These are phyloP conservation scores for Oxyruncus cristatus DNA, from an alignment of 2,113 vertebrate genomes.

Conservation along the genomic window DNA sequence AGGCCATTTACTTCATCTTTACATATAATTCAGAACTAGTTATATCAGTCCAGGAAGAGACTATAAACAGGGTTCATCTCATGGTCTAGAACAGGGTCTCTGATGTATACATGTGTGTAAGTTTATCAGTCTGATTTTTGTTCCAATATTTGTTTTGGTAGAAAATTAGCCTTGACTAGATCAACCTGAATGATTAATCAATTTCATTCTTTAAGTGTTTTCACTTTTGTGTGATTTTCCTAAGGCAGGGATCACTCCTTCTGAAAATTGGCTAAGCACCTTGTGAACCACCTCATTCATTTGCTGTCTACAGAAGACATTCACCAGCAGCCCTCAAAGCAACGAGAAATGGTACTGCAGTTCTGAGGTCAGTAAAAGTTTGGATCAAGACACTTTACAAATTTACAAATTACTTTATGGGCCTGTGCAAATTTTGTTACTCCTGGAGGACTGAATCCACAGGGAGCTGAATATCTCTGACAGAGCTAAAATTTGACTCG, in stretches of 20 bases:
- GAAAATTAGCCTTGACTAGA: constrained; percentile 8
- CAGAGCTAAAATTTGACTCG: neutral
- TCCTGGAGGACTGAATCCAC: neutral
- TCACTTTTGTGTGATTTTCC: constrained; percentile 8
- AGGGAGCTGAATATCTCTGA: neutral
- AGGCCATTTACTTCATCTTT: neutral
- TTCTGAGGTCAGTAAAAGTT: neutral
- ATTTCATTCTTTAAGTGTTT: neutral
- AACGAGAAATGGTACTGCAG: neutral
- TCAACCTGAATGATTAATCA: neutral
- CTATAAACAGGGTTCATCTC: neutral
- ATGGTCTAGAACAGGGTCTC: neutral
- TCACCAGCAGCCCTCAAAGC: neutral
- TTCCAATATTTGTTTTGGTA: neutral
- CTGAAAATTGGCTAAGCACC: constrained; percentile 8
- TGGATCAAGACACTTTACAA: neutral
- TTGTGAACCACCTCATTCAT: neutral
- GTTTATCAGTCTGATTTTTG: neutral
- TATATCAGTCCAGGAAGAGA: neutral
- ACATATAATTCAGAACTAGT: neutral
- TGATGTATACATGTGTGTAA: neutral
- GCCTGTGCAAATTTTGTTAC: neutral
- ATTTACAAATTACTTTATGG: neutral
- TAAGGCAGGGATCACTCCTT: constrained; percentile 12
- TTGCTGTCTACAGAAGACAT: neutral